Base-by-base conservation (phyloP, 2,113 vertebrate species). In the Chionodraco myersi region DNA sequence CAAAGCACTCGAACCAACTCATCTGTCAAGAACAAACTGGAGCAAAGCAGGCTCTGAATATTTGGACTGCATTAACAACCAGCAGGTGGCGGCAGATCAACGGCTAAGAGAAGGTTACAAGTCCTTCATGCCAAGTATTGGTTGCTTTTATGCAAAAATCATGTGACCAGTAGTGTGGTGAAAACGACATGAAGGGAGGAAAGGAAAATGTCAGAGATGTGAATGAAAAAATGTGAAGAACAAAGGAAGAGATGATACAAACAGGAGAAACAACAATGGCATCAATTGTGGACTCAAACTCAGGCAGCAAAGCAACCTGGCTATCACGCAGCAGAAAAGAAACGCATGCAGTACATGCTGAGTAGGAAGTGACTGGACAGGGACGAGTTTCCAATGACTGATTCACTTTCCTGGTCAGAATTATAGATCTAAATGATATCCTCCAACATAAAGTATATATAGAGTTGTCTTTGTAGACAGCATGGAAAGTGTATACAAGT, bases 41-140 rank as follows among this genome's bases (percentile, higher is more conserved):
- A 14, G 61, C 58, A 60, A 60, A 74, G 79, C 82, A 83, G 76
- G 63, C 62, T 72, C 75, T 86, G 48, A 64, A 59, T 82, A 66
- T 80, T 61, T 72, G 36, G 53, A 79, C 30, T 30, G 30, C 58
- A 69, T 52, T 36, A 79, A 30, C 45, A 70, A 69, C 86, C 91
- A 92, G 81, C 85, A 92, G 92, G 74, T 66, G 88, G 88, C 18
- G 51, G 87, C 86, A 91, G 66, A 85, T 75, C 54, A 76, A 63
- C 70, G 45, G 57, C 21, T 53, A 76, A 69, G 53, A 54, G 41
- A 71, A 67, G 48, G 63, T 14, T 30, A 60, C 18, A 44, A 1
- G 11, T 14, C 63, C 13, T 10, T 71, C 79, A 86, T 85, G 84
- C 82, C 48, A 58, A 82, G 64, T 62, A 53, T 73, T 81, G 48